Evolutionary conservation across 2,113 vertebrate species (phyloP), one percentile per base, ranked within the genome.

Genomic region (Budorcas taxicolor): DNA sequence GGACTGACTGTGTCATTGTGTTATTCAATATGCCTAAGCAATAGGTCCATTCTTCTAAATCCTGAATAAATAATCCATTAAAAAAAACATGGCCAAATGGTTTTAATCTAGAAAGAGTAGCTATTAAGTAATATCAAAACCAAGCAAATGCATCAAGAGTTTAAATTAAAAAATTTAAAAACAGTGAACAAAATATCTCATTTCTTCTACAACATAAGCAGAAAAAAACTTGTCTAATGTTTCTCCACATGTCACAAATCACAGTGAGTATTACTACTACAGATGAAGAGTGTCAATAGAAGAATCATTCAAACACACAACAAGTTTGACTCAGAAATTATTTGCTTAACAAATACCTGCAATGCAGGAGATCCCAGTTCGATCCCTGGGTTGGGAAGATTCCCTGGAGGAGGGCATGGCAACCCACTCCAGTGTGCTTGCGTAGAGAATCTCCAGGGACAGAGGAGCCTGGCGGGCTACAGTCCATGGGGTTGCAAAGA

Each of bases 151-250:
- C 10, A 74, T 25, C 36, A 58, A 50, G 17, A 29, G 4, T 67
- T 94, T 95, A 93, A 84, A 91, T 81, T 50, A 6, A 84, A 90
- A 96, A 76, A 17, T 85, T 94, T n/a, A 43, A 93, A 96, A 94
- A 33, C 15, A 67, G 15, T 58, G 14, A 91, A 89, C 33, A 91
- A 93, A 92, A 87, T 21, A 50, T 91, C 55, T 93, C 29, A n/a
- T 95, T 96, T 84, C 33, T 94, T 87, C 33, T 52, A 43, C 43
- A 97, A 91, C 88, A 58, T 57, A 86, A 58, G 6, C 16, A 91
- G 33, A 53, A 92, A 94, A 94, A 83, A 74, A 21, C 2, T 89
- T 80, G 14, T 87, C 40, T 81, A 94, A 83, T 71, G 50, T 86
- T 36, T 90, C 16, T 47, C 83, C n/a, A 55, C 0, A 91, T 60